Percentiles rank a stretch among this genome's conserved stretches.
phyloP scores from a whole-genome alignment of 1,140 invertebrate genomes.

The Brachionus rubens region DNA sequence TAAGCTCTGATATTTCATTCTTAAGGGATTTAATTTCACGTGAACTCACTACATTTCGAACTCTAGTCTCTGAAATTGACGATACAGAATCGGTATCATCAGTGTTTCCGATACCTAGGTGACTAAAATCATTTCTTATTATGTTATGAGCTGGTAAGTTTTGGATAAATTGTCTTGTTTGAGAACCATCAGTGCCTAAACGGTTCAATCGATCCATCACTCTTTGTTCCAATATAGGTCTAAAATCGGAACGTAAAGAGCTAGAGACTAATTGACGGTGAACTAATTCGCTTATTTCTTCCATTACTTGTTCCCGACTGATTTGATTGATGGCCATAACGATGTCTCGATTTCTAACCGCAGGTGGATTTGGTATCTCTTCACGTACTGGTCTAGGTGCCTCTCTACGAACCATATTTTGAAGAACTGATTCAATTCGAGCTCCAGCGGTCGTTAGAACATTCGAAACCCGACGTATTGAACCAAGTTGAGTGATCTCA shows the following conservation, averaged over 20 bases:
- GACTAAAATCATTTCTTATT: conserved; percentile 55
- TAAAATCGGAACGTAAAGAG: conserved; percentile 51
- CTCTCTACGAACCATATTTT: neutral
- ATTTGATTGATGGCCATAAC: conserved; percentile 38
- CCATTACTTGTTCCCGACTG: conserved; percentile 52
- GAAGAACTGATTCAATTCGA: conserved; percentile 5
- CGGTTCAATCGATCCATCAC: conserved; percentile 50
- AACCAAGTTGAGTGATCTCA: neutral
- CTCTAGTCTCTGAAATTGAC: neutral
- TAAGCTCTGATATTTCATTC: conserved; percentile 36
- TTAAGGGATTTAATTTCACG: conserved; percentile 1
- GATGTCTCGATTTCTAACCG: neutral
- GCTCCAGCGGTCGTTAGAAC: neutral
- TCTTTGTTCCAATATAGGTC: conserved; percentile 51
- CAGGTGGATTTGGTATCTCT: neutral
- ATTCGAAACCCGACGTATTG: neutral
- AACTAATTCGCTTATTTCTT: conserved; percentile 56
- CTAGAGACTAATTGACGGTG: conserved; percentile 54
- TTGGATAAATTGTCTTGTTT: conserved; percentile 53
- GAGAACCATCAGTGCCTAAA: conserved; percentile 50
- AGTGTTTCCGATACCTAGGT: conserved; percentile 51
- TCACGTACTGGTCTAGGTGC: neutral
- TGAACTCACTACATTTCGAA: neutral
- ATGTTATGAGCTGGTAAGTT: conserved; percentile 49
- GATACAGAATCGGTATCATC: conserved; percentile 15